Conservation (phyloP, 2,797 vertebrate species). For the Amniataba percoides region DNA sequence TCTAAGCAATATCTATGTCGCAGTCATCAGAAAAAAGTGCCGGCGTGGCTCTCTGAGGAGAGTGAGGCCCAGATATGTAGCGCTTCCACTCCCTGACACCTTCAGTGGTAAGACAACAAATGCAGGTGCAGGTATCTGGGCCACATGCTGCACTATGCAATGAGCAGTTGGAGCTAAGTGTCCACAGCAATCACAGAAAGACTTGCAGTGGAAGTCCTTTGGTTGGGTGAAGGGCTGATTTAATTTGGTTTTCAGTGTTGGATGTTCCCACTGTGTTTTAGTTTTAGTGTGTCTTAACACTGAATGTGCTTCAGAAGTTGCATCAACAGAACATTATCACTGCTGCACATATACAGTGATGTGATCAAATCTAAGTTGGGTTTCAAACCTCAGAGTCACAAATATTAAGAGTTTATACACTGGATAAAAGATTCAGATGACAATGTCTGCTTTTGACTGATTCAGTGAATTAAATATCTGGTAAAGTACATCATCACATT, state of each 20-base stretch:
- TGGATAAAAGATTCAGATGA: neutral
- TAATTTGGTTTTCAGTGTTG: neutral
- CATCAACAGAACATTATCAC: neutral
- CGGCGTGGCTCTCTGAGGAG: constrained; percentile 69
- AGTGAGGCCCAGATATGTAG: constrained; percentile 64
- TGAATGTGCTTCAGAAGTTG: constrained; percentile 2
- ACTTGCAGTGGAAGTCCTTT: constrained; percentile 16
- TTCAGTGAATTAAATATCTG: neutral
- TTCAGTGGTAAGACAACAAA: constrained; percentile 45
- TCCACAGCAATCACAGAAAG: constrained; percentile 13
- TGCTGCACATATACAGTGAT: neutral
- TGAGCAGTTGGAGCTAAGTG: constrained; percentile 9
- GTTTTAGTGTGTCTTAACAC: neutral
- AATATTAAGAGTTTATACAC: neutral
- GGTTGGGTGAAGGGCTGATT: neutral
- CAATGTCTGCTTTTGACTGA: neutral
- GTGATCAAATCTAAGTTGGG: neutral
- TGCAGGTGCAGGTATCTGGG: constrained; percentile 73
- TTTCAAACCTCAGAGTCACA: neutral
- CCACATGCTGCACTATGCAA: constrained; percentile 17
- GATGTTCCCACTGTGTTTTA: neutral
- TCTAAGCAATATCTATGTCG: constrained; percentile 74
- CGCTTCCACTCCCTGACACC: constrained; percentile 46
- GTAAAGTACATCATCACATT: neutral
- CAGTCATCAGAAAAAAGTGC: constrained; percentile 78